phyloP scores from a whole-genome alignment of 1,140 invertebrate genomes.

The Zelostemma sp. region DNA sequence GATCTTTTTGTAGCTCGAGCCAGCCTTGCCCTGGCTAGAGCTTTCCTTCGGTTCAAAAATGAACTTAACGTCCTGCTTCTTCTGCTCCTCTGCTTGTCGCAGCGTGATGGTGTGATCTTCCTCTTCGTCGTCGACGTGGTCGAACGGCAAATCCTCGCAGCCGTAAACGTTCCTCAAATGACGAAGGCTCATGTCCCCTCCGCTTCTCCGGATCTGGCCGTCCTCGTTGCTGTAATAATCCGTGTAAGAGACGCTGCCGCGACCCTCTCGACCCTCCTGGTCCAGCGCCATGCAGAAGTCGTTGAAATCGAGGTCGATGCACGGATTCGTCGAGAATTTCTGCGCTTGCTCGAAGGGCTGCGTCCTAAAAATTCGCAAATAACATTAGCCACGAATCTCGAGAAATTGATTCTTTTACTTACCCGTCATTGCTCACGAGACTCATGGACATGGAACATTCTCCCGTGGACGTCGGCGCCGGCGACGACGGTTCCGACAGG shows the following conservation, averaged over 20 bases:
- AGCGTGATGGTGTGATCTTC: slow-evolving; percentile 66
- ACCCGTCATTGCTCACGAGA: slow-evolving; percentile 75
- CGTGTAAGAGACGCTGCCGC: slow-evolving; percentile 68
- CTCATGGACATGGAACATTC: slow-evolving; percentile 76
- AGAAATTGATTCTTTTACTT: too few species aligned
- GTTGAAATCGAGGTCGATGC: slow-evolving; percentile 73
- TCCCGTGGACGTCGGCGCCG: slow-evolving; percentile 74
- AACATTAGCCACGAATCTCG: too few species aligned
- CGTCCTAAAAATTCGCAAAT: slow-evolving; percentile 43
- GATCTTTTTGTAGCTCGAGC: slow-evolving; percentile 63
- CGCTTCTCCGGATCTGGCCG: slow-evolving; percentile 60
- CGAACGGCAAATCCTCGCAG: slow-evolving; percentile 45
- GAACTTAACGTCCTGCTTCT: slow-evolving; percentile 63
- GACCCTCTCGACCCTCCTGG: slow-evolving; percentile 65
- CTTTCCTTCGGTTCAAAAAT: slow-evolving; percentile 63
- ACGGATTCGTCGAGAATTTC: slow-evolving; percentile 71
- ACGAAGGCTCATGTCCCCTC: slow-evolving; percentile 29
- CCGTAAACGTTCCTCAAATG: slow-evolving; percentile 31
- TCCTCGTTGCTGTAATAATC: slow-evolving; percentile 69
- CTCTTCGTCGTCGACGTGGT: slow-evolving; percentile 64
- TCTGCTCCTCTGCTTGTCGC: slow-evolving; percentile 63
- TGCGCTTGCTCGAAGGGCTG: slow-evolving; percentile 63
- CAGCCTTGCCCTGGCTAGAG: slow-evolving; percentile 37
- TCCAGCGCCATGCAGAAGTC: slow-evolving; percentile 74
- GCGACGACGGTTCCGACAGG: slow-evolving; percentile 77